Conservation (phyloP, 2,113 vertebrate species). For the Tupaia tana region DNA sequence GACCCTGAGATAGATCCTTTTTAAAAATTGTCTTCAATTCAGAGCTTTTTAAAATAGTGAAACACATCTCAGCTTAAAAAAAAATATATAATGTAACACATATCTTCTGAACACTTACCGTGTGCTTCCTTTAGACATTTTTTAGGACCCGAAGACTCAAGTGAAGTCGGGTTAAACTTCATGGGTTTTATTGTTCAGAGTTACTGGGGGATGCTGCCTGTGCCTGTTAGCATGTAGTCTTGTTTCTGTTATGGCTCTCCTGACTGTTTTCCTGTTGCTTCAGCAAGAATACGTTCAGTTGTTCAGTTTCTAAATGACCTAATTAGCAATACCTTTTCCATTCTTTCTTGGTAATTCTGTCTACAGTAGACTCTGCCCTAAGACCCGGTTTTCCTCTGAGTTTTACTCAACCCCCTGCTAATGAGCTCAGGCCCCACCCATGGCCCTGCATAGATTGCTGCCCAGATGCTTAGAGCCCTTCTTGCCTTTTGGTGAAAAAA, state of each 20-base stretch:
- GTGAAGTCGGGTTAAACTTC: not conserved
- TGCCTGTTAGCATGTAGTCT: constrained; percentile 23
- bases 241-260: not conserved
- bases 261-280: constrained; percentile 34
- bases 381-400: constrained; percentile 23
- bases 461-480: not conserved
- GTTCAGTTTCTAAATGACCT: constrained; percentile 55
- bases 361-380: not conserved
- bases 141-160: not conserved
- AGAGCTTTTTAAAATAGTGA: not conserved
- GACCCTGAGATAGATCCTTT: not conserved
- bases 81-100: constrained; percentile 5
- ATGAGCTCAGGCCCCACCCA: not conserved
- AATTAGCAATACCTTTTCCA: not conserved
- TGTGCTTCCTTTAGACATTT: not conserved
- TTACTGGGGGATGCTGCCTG: constrained; percentile 4
- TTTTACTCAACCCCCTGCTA: constrained; percentile 51
- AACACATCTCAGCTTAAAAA: not conserved
- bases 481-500: not conserved
- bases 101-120: constrained; percentile 33
- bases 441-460: not conserved
- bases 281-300: constrained; percentile 28
- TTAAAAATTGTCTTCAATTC: not conserved
- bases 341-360: constrained; percentile 7
- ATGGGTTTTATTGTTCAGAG: not conserved